A percentile compares a stretch with the other conserved stretches of the same genome.
phyloP scores from a whole-genome alignment of 1,140 invertebrate genomes.

The Popillia japonica region DNA sequence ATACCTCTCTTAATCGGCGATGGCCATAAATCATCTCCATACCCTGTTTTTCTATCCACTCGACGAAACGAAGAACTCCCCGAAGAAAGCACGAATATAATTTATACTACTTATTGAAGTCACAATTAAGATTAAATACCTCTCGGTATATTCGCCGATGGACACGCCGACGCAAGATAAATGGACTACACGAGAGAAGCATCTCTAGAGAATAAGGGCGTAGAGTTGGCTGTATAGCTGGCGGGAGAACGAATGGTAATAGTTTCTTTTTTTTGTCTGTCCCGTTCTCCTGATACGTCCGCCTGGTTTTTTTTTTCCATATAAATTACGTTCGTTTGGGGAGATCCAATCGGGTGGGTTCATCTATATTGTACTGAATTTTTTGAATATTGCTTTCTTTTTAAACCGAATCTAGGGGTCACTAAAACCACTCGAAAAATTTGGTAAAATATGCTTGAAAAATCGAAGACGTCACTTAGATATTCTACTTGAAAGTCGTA shows the following conservation, averaged over 20 bases:
- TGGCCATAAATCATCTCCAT: neutral
- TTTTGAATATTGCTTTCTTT: neutral
- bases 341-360: neutral
- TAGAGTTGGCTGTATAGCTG: too few relatives aligned
- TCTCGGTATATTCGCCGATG: neutral
- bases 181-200: neutral
- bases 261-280: neutral
- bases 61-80: neutral
- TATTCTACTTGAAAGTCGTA: too few relatives aligned
- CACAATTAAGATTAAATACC: slow-evolving; percentile 2
- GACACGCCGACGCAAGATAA: neutral
- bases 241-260: neutral
- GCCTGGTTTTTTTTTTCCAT: neutral
- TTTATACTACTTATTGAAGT: slow-evolving; percentile 6
- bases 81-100: neutral
- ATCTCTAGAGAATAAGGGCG: neutral
- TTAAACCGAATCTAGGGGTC: neutral
- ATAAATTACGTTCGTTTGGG: neutral
- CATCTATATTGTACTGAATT: neutral
- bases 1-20: too few relatives aligned
- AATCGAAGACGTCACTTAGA: too few relatives aligned
- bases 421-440: neutral
- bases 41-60: neutral
- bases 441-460: too few relatives aligned
- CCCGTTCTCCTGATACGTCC: too few relatives aligned